Evolutionary conservation across 2,113 vertebrate genomes (phyloP).

Genomic region (Pelodiscus sinensis): DNA sequence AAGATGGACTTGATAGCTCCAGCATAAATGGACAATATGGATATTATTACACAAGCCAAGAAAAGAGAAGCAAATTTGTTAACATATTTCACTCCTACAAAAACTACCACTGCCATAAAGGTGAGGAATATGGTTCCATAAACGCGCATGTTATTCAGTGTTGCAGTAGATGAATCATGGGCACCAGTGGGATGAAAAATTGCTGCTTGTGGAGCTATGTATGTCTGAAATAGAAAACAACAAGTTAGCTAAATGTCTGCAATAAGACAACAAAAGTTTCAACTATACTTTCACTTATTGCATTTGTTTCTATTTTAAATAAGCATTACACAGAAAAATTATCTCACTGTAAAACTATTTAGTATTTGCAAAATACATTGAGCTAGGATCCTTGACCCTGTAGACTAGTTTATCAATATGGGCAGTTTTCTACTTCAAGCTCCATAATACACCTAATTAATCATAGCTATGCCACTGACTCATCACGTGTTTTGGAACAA

Average conservation of each 20-base stretch:
- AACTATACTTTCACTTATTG: neutral
- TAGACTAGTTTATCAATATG: neutral
- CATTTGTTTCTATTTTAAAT: neutral
- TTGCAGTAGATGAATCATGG: conserved; percentile 84
- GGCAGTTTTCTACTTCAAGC: neutral
- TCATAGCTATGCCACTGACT: neutral
- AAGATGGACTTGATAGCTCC: conserved; percentile 95
- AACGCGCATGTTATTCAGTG: conserved; percentile 96
- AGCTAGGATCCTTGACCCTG: neutral
- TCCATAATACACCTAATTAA: neutral
- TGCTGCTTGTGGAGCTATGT: conserved; percentile 92
- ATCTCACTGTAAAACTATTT: neutral
- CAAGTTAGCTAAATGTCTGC: neutral
- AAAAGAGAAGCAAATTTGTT: conserved; percentile 98
- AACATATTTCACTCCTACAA: conserved; percentile 97
- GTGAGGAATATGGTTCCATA: conserved; percentile 94
- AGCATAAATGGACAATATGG: conserved; percentile 96
- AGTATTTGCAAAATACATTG: neutral
- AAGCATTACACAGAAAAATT: neutral
- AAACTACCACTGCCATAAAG: conserved; percentile 96
- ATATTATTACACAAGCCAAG: conserved; percentile 96
- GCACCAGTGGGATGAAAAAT: conserved; percentile 87
- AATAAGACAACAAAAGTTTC: neutral
- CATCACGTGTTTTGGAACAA: neutral
- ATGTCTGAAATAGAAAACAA: conserved; percentile 86